phyloP scores from a whole-genome alignment of 2,113 vertebrate genomes.

The Todiramphus chloris region DNA sequence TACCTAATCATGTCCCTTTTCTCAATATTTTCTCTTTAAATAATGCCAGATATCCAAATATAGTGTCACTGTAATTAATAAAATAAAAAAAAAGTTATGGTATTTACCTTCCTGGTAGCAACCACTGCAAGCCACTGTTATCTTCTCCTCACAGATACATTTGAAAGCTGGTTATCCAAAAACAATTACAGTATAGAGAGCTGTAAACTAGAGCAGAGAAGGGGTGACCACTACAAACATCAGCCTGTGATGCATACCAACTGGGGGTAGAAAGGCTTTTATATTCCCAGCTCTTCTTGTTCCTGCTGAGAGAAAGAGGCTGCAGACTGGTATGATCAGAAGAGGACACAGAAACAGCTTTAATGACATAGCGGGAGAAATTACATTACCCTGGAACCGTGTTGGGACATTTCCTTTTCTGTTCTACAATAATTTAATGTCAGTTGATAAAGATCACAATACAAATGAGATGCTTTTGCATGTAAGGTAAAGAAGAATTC shows the following conservation, averaged over 20 bases:
- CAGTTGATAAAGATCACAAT: not conserved
- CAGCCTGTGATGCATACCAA: not conserved
- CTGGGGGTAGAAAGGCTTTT: not conserved
- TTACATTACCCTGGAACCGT: not conserved
- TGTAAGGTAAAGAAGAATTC: not conserved
- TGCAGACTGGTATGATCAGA: not conserved
- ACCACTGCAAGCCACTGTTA: not conserved
- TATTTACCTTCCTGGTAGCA: not conserved
- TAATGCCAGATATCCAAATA: not conserved
- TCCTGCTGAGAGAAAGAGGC: not conserved
- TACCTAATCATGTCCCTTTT: not conserved
- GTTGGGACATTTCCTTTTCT: not conserved
- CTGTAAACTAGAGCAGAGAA: not conserved
- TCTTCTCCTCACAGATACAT: not conserved
- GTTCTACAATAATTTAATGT: not conserved
- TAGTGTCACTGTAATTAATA: not conserved
- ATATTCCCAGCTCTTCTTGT: not conserved
- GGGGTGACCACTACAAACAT: not conserved
- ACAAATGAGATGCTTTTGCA: not conserved
- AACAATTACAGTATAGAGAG: not conserved
- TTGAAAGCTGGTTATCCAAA: not conserved
- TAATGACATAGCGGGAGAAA: not conserved
- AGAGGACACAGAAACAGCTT: not conserved
- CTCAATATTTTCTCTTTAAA: not conserved
- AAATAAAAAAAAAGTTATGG: not conserved